Conservation (phyloP, 2,888 invertebrate species). For the Noctua janthina region DNA sequence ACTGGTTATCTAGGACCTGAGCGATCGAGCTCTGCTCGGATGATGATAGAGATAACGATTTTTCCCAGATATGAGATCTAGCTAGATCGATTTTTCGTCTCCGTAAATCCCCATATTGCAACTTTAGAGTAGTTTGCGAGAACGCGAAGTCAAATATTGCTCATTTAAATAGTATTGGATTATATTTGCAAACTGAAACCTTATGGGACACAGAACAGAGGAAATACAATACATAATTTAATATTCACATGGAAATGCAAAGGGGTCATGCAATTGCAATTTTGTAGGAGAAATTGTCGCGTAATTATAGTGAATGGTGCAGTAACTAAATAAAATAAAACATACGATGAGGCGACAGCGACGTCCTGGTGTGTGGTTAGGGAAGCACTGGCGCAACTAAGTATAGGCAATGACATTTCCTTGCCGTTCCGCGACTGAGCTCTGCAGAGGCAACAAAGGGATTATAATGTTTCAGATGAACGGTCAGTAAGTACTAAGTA, state of each 20-base stretch:
- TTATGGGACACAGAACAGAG: neutral
- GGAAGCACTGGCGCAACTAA: slow-evolving; percentile 43
- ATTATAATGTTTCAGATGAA: slow-evolving; percentile 29
- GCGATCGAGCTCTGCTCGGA: neutral
- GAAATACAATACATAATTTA: slow-evolving; percentile 37
- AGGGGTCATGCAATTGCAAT: slow-evolving; percentile 26
- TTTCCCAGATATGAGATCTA: neutral
- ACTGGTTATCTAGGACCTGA: neutral
- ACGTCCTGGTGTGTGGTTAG: slow-evolving; percentile 26
- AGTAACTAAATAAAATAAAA: neutral
- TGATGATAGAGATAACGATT: neutral
- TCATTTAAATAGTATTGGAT: neutral
- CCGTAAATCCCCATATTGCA: neutral
- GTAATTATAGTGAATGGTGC: slow-evolving; percentile 5
- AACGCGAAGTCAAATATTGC: neutral
- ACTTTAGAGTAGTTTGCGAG: neutral
- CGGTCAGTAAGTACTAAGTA: slow-evolving; percentile 9
- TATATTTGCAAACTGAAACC: slow-evolving; percentile 5
- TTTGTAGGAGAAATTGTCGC: slow-evolving; percentile 21
- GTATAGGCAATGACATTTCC: slow-evolving; percentile 22
- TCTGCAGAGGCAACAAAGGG: slow-evolving; percentile 8
- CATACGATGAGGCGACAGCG: neutral
- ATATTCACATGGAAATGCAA: neutral
- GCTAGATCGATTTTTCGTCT: neutral
- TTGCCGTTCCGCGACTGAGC: neutral